Evolutionary conservation across 2,113 vertebrate species (phyloP).

Genomic region (Agapornis roseicollis): DNA sequence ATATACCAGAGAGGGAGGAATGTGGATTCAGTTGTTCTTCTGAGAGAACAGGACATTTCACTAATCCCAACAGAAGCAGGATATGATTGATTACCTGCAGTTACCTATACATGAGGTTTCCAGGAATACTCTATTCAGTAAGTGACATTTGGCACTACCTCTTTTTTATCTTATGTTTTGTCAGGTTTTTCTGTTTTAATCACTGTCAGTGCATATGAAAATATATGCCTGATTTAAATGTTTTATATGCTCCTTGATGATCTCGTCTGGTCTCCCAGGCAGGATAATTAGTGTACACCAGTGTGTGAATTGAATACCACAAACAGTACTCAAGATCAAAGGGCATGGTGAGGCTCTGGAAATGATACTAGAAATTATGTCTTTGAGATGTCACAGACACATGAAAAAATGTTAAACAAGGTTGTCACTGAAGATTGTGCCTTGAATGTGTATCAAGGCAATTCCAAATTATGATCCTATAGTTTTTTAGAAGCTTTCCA

Average conservation of each 20-base stretch:
- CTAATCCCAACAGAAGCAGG: not conserved
- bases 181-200: not conserved
- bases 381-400: not conserved
- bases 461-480: fast-evolving
- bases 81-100: not conserved
- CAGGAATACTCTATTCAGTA: not conserved
- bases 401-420: not conserved
- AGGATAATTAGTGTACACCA: not conserved
- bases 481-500: not conserved
- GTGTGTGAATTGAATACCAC: not conserved
- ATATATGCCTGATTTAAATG: not conserved
- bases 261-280: not conserved
- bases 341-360: fast-evolving
- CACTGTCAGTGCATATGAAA: not conserved
- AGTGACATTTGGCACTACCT: fast-evolving
- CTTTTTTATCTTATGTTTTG: not conserved
- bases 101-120: not conserved
- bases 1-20: not conserved
- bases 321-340: not conserved
- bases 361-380: not conserved
- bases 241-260: not conserved
- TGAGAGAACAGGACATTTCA: not conserved
- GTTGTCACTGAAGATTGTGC: not conserved
- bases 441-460: not conserved
- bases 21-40: not conserved